Evolutionary conservation across 92 coral and sea anemone species (phyloP).

Genomic region (Chrysogorgia sp.): DNA sequence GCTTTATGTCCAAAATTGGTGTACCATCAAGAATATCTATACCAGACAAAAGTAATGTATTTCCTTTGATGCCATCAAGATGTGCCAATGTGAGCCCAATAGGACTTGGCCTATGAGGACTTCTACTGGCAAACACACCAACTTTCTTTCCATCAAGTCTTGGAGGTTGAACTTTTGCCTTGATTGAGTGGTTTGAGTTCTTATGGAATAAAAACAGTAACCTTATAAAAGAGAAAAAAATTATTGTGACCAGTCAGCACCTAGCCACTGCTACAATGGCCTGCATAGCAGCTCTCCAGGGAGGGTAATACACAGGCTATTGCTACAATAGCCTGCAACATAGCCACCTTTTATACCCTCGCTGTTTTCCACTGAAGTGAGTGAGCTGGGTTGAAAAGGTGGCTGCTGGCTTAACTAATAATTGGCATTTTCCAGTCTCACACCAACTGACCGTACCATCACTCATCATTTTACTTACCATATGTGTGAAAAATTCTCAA

Average conservation of each 20-base stretch:
- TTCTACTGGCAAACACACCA: slow-evolving; percentile 70
- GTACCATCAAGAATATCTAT: slow-evolving; percentile 72
- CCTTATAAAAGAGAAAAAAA: too few species aligned
- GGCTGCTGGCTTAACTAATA: too few species aligned
- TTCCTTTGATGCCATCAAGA: slow-evolving; percentile 59
- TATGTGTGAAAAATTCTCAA: slow-evolving; percentile 67
- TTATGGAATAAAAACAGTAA: slow-evolving; percentile 65
- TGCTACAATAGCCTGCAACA: too few species aligned
- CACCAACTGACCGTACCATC: too few species aligned
- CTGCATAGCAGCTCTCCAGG: too few species aligned
- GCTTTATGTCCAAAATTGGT: slow-evolving; percentile 68
- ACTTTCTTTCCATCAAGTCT: slow-evolving; percentile 67
- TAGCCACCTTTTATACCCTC: too few species aligned
- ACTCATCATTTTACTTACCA: slow-evolving; percentile 54
- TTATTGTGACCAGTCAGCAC: too few species aligned
- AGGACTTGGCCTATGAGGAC: slow-evolving; percentile 77
- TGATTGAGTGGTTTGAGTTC: slow-evolving; percentile 59
- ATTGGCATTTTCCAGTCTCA: too few species aligned
- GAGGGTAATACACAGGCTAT: too few species aligned
- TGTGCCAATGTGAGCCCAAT: slow-evolving; percentile 69
- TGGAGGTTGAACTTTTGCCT: slow-evolving; percentile 69
- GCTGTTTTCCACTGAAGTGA: too few species aligned
- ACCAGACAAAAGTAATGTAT: slow-evolving; percentile 58
- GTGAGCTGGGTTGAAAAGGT: too few species aligned
- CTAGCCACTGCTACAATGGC: too few species aligned